Evolutionary conservation across 1,140 invertebrate genomes (phyloP).

Genomic region (Heterodera schachtii): DNA sequence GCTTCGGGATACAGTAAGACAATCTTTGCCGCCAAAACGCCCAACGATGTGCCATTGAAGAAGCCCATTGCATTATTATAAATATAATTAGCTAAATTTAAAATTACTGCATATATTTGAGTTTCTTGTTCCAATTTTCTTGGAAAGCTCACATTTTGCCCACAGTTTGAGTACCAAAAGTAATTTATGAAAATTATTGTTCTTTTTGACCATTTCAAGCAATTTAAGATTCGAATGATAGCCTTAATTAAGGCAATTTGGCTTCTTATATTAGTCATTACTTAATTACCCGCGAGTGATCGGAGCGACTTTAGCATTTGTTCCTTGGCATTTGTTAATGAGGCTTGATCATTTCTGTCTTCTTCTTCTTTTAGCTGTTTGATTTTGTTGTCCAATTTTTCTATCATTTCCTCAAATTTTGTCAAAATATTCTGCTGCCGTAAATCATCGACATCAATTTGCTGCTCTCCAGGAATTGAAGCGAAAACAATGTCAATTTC

Average conservation of each 20-base stretch:
- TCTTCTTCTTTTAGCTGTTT: not conserved
- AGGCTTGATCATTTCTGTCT: not conserved
- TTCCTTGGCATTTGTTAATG: not conserved
- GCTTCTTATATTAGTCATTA: not conserved
- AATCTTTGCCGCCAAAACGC: not conserved
- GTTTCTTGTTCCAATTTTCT: too few relatives aligned
- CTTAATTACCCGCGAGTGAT: not conserved
- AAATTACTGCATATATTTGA: too few relatives aligned
- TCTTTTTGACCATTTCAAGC: not conserved
- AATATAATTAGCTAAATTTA: constrained; percentile 16
- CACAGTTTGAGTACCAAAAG: not conserved
- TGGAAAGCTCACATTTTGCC: not conserved
- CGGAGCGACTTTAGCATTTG: not conserved
- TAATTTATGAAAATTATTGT: not conserved
- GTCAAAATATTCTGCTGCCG: not conserved
- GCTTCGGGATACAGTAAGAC: constrained; percentile 12
- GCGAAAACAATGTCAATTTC: not conserved
- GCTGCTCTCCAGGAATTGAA: not conserved
- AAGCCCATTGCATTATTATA: not conserved
- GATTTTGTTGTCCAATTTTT: not conserved
- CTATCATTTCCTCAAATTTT: not conserved
- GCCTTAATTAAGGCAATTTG: not conserved
- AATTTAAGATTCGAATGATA: not conserved
- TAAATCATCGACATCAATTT: not conserved
- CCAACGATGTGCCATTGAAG: constrained; percentile 13